phyloP scores from a whole-genome alignment of 2,797 vertebrate genomes.

The Muscicapa striata region DNA sequence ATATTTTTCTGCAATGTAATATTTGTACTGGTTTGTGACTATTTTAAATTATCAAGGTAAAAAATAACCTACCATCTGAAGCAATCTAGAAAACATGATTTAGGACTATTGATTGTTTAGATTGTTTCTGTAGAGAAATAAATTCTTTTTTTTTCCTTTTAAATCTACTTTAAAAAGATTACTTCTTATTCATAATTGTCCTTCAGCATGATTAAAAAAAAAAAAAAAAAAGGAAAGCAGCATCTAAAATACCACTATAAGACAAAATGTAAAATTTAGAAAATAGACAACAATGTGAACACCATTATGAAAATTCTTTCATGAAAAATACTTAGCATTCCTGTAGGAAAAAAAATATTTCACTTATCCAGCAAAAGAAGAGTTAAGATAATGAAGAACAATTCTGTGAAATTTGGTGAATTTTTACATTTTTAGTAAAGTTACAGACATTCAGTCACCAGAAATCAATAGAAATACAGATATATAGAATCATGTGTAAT shows the following conservation, averaged over 20 bases:
- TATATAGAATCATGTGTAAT: neutral
- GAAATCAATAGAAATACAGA: neutral
- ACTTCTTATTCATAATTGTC: neutral
- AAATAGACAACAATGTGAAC: neutral
- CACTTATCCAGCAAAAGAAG: neutral
- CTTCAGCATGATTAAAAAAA: neutral
- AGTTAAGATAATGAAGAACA: neutral
- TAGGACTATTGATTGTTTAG: neutral
- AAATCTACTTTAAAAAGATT: neutral
- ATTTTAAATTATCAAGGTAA: slow-evolving; percentile 15
- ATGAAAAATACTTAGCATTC: neutral
- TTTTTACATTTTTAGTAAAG: neutral
- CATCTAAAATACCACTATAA: neutral
- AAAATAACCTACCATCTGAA: neutral
- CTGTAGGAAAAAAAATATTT: neutral
- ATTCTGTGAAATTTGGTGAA: neutral
- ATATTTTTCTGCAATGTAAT: neutral
- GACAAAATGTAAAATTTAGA: neutral
- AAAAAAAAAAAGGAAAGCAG: neutral
- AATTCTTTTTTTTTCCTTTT: neutral
- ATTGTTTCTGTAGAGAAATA: neutral
- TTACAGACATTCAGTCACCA: neutral
- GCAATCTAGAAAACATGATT: neutral
- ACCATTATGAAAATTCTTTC: neutral
- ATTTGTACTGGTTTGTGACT: neutral